Base-by-base conservation (phyloP, 2,113 vertebrate species). In the Rostratula benghalensis region DNA sequence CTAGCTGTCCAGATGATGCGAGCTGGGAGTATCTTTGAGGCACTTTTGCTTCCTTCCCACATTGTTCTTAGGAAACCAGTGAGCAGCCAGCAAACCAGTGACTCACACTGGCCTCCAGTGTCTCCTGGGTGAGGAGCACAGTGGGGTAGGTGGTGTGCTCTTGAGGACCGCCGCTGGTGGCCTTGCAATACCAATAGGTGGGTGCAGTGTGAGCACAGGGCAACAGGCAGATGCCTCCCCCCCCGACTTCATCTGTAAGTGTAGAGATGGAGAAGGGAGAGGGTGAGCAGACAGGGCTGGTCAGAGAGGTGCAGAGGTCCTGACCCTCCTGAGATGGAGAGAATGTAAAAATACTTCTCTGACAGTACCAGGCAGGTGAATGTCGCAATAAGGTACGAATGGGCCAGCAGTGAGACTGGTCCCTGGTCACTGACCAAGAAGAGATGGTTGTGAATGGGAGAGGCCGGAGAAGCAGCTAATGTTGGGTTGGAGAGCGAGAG, bases 341-440 rank as follows among this genome's bases (percentile, higher is more conserved):
- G 61, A 79, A 57, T 1, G 1, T 50, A 28, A 10, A 91, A 75
- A 37, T 76, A 37, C 35, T 51, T 78, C 60, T 83, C n/a, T 57
- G 71, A 11, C 35, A 75, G 57, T 15, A 23, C 79, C 57, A 76
- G 63, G 18, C 76, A 28, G 20, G 13, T 69, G 35, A 67, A 39
- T 53, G 51, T 63, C 10, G 0, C 0, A 0, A 3, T 64, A 46
- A 37, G 54, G 21, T 51, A 14, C 7, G 48, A 59, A 18, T 4
- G 61, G 43, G 35, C 28, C 54, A 77, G 91, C 76, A 45, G 59
- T 56, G 69, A 80, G 68, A 43, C 27, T 63, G 39, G 14, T 13
- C 31, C 56, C 43, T 80, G 13, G 20, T 2, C 16, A 9, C 27
- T 41, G 78, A 21, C 13, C 13, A n/a, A 33, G 80, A n/a, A 65